These are phyloP conservation scores for Lordiphosa collinella DNA, from an alignment of 1,140 invertebrate species.

Conservation along the genomic window DNA sequence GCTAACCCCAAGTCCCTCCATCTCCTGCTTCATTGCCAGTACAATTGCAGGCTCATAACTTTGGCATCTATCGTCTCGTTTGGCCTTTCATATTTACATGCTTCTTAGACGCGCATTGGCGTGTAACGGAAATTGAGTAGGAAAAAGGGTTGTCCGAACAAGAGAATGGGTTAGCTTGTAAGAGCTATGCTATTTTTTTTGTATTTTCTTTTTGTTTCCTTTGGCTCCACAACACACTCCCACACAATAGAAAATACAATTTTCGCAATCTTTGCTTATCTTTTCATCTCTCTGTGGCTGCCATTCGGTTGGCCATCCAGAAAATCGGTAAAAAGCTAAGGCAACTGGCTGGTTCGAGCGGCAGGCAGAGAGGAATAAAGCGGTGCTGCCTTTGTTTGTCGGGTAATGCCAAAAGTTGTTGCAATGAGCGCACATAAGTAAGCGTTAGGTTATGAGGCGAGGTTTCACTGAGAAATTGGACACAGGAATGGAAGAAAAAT, in stretches of 20 bases:
- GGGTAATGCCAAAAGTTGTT: slow-evolving; percentile 14
- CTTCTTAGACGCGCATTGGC: slow-evolving; percentile 73
- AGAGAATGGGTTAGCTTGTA: slow-evolving; percentile 36
- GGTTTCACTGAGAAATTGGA: background rate
- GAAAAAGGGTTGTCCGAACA: slow-evolving; percentile 57
- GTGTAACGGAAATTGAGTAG: slow-evolving; percentile 70
- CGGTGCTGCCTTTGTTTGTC: slow-evolving; percentile 3
- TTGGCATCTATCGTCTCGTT: slow-evolving; percentile 56
- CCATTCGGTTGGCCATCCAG: slow-evolving; percentile 40
- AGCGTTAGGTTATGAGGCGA: slow-evolving; percentile 1
- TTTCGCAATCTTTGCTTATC: slow-evolving; percentile 76
- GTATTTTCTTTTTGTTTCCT: slow-evolving; percentile 60
- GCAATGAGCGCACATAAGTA: slow-evolving; percentile 7
- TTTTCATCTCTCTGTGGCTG: slow-evolving; percentile 64
- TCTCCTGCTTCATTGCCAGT: slow-evolving; percentile 10
- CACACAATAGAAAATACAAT: slow-evolving; percentile 71
- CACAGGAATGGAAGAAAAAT: too few species aligned
- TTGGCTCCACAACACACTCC: slow-evolving; percentile 38
- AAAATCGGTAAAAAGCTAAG: slow-evolving; percentile 55
- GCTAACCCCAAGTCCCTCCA: slow-evolving; percentile 19
- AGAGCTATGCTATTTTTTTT: slow-evolving; percentile 36
- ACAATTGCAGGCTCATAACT: slow-evolving; percentile 71
- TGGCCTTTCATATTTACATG: slow-evolving; percentile 71
- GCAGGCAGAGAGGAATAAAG: background rate
- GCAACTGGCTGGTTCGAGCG: slow-evolving; percentile 26